Evolutionary conservation across 1,140 invertebrate species (phyloP).

Genomic region (Chlorops oryzae): DNA sequence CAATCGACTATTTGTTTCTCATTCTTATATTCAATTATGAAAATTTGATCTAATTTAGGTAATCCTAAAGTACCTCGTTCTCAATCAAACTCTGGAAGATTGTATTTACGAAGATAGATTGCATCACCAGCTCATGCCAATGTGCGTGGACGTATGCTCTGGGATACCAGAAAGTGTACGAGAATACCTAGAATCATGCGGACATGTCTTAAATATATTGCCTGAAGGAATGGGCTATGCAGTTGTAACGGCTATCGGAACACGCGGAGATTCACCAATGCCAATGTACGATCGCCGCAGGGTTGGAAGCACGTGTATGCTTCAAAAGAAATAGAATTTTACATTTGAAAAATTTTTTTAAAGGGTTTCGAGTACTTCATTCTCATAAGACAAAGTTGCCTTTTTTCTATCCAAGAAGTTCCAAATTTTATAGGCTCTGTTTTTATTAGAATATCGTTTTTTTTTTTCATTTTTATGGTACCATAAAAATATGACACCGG

Average conservation of each 20-base stretch:
- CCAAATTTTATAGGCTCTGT: too few relatives aligned
- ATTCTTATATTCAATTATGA: neutral
- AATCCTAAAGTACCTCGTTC: slow-evolving; percentile 66
- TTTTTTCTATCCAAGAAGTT: too few relatives aligned
- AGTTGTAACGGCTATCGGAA: slow-evolving; percentile 49
- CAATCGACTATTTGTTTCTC: neutral
- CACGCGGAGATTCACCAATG: slow-evolving; percentile 37
- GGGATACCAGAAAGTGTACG: slow-evolving; percentile 35
- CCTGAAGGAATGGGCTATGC: slow-evolving; percentile 50
- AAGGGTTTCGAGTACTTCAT: too few relatives aligned
- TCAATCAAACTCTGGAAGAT: slow-evolving; percentile 67
- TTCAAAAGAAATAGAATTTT: too few relatives aligned
- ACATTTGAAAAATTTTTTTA: too few relatives aligned
- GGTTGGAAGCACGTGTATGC: slow-evolving; percentile 51
- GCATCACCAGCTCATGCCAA: slow-evolving; percentile 91
- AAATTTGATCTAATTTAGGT: slow-evolving; percentile 51
- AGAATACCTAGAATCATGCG: slow-evolving; percentile 32
- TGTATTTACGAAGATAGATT: slow-evolving; percentile 76
- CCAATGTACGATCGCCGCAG: slow-evolving; percentile 47
- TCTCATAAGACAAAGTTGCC: too few relatives aligned
- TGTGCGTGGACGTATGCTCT: slow-evolving; percentile 56
- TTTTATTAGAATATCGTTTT: too few relatives aligned
- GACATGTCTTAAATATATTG: slow-evolving; percentile 48
- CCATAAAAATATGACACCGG: too few relatives aligned
- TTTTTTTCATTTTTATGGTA: too few relatives aligned